Conservation (phyloP, 2,797 vertebrate genomes). For the Molothrus aeneus region DNA sequence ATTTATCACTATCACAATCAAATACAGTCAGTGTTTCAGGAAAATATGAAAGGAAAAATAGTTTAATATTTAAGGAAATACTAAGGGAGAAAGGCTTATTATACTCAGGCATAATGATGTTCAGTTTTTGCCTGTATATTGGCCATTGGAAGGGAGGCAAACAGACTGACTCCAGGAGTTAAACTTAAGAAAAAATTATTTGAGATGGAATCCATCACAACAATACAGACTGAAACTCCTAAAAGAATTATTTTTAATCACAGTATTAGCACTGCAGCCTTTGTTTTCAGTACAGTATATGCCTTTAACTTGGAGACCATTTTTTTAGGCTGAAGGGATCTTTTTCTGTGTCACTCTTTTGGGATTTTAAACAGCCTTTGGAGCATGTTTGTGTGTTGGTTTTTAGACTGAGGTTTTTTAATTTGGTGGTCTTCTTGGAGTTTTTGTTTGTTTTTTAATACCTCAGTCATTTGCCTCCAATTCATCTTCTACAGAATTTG, state of each 20-base stretch:
- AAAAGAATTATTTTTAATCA: neutral
- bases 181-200: neutral
- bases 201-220: neutral
- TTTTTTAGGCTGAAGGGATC: neutral
- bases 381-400: neutral
- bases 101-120: fast-evolving
- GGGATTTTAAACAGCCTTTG: neutral
- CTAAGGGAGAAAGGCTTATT: neutral
- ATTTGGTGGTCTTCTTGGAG: neutral
- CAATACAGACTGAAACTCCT: neutral
- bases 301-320: neutral
- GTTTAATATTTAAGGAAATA: neutral
- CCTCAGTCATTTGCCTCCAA: neutral
- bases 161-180: neutral
- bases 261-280: neutral
- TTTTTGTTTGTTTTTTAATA: neutral
- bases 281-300: neutral
- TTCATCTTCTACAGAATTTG: neutral
- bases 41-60: neutral
- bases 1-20: neutral
- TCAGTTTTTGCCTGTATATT: neutral
- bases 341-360: neutral
- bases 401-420: neutral
- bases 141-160: neutral
- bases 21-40: neutral